Percentiles rank a stretch among this genome's conserved stretches.
phyloP scores from a whole-genome alignment of 2,113 vertebrate genomes.

The Arenaria interpres region DNA sequence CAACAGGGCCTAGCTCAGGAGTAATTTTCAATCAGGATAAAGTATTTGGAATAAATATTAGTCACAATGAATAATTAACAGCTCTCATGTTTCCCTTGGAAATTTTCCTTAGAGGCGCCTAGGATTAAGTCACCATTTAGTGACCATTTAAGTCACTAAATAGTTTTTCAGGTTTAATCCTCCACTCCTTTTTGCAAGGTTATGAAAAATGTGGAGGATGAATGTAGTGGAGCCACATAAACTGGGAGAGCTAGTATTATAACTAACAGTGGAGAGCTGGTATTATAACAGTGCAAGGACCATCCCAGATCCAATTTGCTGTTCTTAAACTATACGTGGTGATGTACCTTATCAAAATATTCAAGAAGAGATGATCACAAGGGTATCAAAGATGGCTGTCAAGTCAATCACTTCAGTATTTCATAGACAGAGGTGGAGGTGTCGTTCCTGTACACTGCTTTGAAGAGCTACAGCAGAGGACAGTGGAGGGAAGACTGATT shows the following conservation, averaged over 20 bases:
- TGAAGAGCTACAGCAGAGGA: neutral
- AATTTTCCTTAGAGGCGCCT: conserved; percentile 1
- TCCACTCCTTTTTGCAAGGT: neutral
- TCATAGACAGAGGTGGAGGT: neutral
- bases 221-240: neutral
- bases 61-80: conserved; percentile 44
- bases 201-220: neutral
- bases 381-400: neutral
- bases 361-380: neutral
- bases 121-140: conserved; percentile 12
- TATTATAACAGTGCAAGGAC: neutral
- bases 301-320: neutral
- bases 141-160: neutral
- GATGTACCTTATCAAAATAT: neutral
- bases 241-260: neutral
- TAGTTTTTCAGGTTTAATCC: conserved; percentile 3
- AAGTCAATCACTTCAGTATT: neutral
- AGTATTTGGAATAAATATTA: conserved; percentile 20
- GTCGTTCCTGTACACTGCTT: neutral
- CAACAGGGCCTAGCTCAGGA: neutral
- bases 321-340: neutral
- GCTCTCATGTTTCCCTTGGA: neutral
- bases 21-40: neutral
- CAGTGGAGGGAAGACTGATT: neutral
- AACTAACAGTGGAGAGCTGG: neutral